Base-by-base conservation (phyloP, 1,140 invertebrate species). In the Solenopsis invicta region DNA sequence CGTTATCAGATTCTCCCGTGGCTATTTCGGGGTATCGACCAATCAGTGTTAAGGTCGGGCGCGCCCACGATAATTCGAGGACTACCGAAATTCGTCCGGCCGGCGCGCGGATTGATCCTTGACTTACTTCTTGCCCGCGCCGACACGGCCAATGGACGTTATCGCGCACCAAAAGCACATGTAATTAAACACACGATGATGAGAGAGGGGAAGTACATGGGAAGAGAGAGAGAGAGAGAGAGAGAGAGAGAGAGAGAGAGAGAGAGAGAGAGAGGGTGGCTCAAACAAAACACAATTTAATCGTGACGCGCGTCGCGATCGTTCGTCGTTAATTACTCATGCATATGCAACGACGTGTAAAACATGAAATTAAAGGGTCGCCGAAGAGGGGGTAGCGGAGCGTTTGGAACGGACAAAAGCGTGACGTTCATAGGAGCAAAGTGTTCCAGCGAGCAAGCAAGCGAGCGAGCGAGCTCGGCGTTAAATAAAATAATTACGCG, bases 21-120 rank as follows among this genome's bases (percentile, higher is more conserved):
- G 93, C 92, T 95, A 94, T 94, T 95, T 95, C 93, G 89, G 93
- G 93, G 75, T 94, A 95, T 95, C 94, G 93, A 94, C 91, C 92
- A 93, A 94, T 95, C 92, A 91, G 87, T 93, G 93, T 89, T 94
- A 94, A 95, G 94, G 93, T 94, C 94, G 94, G 90, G 81, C 92
- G 91, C 91, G 90, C 92, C 91, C 76, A 88, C 86, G 88, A 90
- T 91, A 87, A 88, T 54, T 87, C 80, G 85, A 89, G 87, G 81
- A 86, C 88, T 92, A 86, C 85, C 88, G 80, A 93, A 89, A 82
- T 92, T 91, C 90, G 90, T 92, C 88, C 88, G 74, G 87, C 50
- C 86, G 81, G 87, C 29, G 10, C 52, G 3, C 48, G 29, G 50
- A 75, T 75, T 91, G 86, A 94, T 94, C 93, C 94, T 94, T 94